These are phyloP conservation scores for Drosophila mimica DNA, from an alignment of 2,888 invertebrate species.

Conservation along the genomic window DNA sequence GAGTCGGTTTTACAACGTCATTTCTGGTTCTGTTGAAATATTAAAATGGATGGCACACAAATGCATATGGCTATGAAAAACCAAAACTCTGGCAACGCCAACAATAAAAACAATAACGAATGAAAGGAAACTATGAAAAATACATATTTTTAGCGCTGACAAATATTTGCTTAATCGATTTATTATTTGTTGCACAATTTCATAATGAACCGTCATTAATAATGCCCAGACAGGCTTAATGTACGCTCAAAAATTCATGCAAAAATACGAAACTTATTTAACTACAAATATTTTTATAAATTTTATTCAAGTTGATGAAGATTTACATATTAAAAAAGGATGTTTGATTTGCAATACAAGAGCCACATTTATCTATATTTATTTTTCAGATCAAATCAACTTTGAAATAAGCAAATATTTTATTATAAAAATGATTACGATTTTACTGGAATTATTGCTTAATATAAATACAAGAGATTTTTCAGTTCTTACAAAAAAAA, in stretches of 20 bases:
- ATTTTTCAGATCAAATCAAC: neutral
- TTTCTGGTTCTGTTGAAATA: constrained; percentile 80
- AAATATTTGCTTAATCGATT: constrained; percentile 80
- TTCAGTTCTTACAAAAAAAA: neutral
- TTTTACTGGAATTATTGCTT: neutral
- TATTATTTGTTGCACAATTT: constrained; percentile 77
- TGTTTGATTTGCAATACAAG: neutral
- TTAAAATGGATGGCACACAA: constrained; percentile 77
- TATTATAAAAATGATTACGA: neutral
- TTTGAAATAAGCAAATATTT: neutral
- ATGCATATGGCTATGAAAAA: constrained; percentile 54
- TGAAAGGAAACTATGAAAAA: constrained; percentile 55
- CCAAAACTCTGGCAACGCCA: constrained; percentile 11
- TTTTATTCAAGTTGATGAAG: neutral
- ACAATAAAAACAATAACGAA: constrained; percentile 15
- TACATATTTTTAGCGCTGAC: constrained; percentile 72
- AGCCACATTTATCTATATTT: neutral
- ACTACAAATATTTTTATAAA: neutral
- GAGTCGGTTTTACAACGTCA: constrained; percentile 80
- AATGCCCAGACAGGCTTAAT: constrained; percentile 58
- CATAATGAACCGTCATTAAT: constrained; percentile 76
- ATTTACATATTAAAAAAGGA: neutral
- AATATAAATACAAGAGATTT: neutral
- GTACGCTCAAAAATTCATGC: constrained; percentile 45
- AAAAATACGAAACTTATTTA: neutral